A percentile compares a stretch with the other conserved stretches of the same genome.
These are phyloP conservation scores for Himalopsyche tibetana DNA, from an alignment of 2,888 invertebrate species.

Conservation along the genomic window DNA sequence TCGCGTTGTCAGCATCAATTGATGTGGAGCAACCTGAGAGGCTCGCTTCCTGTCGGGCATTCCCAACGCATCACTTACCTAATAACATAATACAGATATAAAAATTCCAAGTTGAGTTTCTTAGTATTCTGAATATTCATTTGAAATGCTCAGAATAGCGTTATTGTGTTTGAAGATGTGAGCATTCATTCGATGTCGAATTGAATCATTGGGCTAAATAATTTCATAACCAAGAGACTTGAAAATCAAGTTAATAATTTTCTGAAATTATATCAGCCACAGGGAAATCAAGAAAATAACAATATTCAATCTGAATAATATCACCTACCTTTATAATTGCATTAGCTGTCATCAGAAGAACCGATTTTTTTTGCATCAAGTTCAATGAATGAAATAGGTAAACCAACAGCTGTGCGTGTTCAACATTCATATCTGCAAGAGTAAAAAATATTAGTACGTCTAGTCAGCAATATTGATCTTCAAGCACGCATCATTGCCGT, in stretches of 20 bases:
- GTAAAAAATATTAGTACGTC: constrained; percentile 54
- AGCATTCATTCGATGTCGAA: constrained; percentile 1
- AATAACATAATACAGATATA: constrained; percentile 50
- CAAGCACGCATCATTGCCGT: background rate
- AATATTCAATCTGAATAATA: background rate
- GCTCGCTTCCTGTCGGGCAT: constrained; percentile 73
- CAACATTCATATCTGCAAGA: constrained; percentile 91
- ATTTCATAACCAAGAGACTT: too few relatives aligned
- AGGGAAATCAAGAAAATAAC: background rate
- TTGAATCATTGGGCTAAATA: too few relatives aligned
- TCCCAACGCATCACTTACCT: constrained; percentile 74
- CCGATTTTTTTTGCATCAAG: constrained; percentile 97
- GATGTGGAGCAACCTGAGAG: constrained; percentile 75
- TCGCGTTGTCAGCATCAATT: constrained; percentile 89
- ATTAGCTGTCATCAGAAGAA: constrained; percentile 88
- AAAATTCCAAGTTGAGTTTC: background rate
- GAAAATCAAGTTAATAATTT: too few relatives aligned
- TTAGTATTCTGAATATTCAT: background rate
- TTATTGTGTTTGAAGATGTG: background rate
- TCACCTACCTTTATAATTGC: constrained; percentile 77
- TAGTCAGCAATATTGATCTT: background rate
- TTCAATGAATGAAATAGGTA: constrained; percentile 97
- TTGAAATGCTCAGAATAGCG: too few relatives aligned
- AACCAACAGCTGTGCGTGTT: constrained; percentile 94
- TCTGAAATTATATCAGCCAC: too few relatives aligned